These are phyloP conservation scores for roundworm (Caenorhabditis elegans) DNA, from an alignment of 1,140 invertebrate species.

Conservation along the genomic window DNA sequence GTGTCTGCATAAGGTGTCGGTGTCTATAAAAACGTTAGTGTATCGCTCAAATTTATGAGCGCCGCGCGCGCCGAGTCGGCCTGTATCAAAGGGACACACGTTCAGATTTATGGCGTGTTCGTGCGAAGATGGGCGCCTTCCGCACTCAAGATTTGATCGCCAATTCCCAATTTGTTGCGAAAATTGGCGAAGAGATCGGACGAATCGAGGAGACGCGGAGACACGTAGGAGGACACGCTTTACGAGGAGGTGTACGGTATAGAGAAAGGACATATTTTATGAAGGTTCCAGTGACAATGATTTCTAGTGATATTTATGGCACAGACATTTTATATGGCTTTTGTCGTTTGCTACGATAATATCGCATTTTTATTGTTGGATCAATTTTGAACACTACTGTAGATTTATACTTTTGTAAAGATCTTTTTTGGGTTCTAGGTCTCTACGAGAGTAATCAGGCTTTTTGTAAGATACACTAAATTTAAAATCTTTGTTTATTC, in stretches of 20 bases:
- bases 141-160: constrained; percentile 1
- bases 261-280: too few relatives aligned
- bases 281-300: background rate
- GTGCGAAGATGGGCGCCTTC: background rate
- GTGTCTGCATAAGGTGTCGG: background rate
- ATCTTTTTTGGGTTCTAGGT: too few relatives aligned
- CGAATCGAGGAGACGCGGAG: background rate
- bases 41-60: background rate
- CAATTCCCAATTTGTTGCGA: constrained; percentile 22
- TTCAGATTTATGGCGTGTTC: constrained; percentile 21
- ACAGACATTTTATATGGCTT: background rate
- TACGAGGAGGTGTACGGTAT: constrained; percentile 1
- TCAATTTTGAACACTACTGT: too few relatives aligned
- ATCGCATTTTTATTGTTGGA: background rate
- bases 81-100: constrained; percentile 6
- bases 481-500: too few relatives aligned
- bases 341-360: background rate
- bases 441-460: too few relatives aligned
- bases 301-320: background rate
- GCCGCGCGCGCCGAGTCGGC: background rate
- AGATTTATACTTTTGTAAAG: too few relatives aligned
- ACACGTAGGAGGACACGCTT: background rate
- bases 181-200: background rate
- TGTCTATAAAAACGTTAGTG: constrained; percentile 17
- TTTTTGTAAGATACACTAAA: too few relatives aligned